These are phyloP conservation scores for Saccopteryx leptura DNA, from an alignment of 2,113 vertebrate species.

Conservation along the genomic window DNA sequence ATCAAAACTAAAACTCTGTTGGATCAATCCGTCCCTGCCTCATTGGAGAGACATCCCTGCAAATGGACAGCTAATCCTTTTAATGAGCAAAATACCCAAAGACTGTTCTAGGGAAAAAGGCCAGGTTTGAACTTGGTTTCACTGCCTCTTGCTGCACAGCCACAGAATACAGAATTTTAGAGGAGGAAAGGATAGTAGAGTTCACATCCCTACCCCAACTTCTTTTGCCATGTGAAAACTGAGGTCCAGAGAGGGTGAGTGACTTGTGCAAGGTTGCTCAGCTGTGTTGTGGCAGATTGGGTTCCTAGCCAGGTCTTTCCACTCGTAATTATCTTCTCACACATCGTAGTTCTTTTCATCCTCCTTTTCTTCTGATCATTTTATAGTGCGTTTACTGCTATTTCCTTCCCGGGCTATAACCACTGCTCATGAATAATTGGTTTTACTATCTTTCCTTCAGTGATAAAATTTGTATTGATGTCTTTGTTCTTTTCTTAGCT, in stretches of 20 bases:
- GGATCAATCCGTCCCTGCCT: slow-evolving; percentile 37
- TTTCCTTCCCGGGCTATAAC: not conserved
- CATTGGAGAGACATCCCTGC: slow-evolving; percentile 43
- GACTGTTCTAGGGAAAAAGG: slow-evolving; percentile 50
- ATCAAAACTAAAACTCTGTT: slow-evolving; percentile 62
- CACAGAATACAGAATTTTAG: slow-evolving; percentile 9
- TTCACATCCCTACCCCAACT: not conserved
- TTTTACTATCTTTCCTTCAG: not conserved
- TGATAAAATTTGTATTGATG: not conserved
- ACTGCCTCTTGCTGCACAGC: slow-evolving; percentile 10
- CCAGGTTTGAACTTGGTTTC: not conserved
- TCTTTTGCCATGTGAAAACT: not conserved
- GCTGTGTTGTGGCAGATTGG: not conserved
- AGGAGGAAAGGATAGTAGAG: not conserved
- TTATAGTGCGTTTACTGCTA: not conserved
- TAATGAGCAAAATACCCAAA: slow-evolving; percentile 51
- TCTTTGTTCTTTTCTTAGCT: not conserved
- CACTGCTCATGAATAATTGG: not conserved
- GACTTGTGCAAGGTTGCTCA: not conserved
- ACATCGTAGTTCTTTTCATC: not conserved
- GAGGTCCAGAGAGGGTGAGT: not conserved
- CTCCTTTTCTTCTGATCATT: not conserved
- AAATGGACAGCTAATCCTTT: slow-evolving; percentile 69
- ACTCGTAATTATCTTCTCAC: not conserved
- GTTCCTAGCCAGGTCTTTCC: not conserved